phyloP scores from a whole-genome alignment of 2,888 invertebrate species.

The Acanthosoma haemorrhoidale region DNA sequence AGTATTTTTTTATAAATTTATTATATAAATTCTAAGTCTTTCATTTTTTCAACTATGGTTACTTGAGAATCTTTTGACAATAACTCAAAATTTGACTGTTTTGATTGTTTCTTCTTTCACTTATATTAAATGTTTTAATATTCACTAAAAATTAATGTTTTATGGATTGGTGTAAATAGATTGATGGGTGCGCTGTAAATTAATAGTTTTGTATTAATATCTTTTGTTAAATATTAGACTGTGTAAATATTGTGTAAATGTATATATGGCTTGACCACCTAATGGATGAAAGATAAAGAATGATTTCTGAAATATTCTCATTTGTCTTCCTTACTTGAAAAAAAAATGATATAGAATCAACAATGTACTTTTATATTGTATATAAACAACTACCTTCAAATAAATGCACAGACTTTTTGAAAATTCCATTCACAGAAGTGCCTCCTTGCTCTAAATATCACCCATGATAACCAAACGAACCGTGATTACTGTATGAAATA shows the following conservation, averaged over 20 bases:
- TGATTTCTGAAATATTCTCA: not conserved
- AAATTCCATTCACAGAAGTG: constrained; percentile 20
- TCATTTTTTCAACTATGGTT: too few relatives aligned
- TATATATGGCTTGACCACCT: too few relatives aligned
- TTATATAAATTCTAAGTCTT: too few relatives aligned
- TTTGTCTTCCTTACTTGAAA: not conserved
- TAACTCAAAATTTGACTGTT: too few relatives aligned
- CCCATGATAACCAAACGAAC: not conserved
- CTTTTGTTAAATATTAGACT: not conserved
- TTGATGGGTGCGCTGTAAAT: not conserved
- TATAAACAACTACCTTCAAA: not conserved
- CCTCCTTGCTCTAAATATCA: not conserved
- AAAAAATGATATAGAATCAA: not conserved
- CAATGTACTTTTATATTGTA: not conserved
- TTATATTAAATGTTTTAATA: too few relatives aligned
- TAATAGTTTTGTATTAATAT: not conserved
- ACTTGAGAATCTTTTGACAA: too few relatives aligned
- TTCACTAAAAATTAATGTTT: too few relatives aligned
- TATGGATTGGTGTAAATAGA: too few relatives aligned
- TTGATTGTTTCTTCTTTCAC: too few relatives aligned
- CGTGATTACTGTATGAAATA: not conserved
- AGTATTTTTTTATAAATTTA: too few relatives aligned
- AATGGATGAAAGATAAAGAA: too few relatives aligned
- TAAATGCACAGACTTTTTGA: constrained; percentile 10
- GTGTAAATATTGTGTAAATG: too few relatives aligned